Base-by-base conservation (phyloP, 2,888 invertebrate species). In the Sipha maydis region DNA sequence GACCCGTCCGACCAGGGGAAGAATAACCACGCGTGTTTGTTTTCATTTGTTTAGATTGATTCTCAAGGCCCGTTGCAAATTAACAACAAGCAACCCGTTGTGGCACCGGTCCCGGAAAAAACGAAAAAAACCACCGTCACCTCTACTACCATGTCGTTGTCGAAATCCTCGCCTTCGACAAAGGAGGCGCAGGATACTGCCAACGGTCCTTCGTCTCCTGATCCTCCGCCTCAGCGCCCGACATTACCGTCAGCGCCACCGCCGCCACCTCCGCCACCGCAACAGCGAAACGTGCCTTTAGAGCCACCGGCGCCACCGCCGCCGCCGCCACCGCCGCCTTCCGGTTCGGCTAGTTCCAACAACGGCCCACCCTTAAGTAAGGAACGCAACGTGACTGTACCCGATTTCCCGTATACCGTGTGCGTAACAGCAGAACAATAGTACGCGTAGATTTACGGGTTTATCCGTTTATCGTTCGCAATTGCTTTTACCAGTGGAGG, bases 201-300 rank as follows among this genome's bases (percentile, higher is more conserved):
- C 54, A 54, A 31, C 19, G 84, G 61, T n/a, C 28, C 73, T 67
- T 17, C 80, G 9, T 34, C 88, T 34, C 34, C 82, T 7, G 77
- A 79, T 34, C 84, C 85, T 19, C 56, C 38, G 31, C 89, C 90
- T 89, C 90, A 61, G 77, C 89, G 17, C 89, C 83, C 89, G 48
- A 14, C 17, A 31, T 28, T 28, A 78, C 80, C 86, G 89, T 17
- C 90, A 85, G 9, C 90, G 85, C 48, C 89, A 89, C 75, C 89
- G 21, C 61, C 75, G 38, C 89, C 83, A 7, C 69, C 41, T 67
- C 88, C 21, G 61, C 83, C 28, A 34, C 69, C 82, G n/a, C 41
- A 41, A 9, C 41, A 41, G 41, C 3, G 41, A 9, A 41, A 41
- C 41, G 8, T 41, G 75, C 86, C 28, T 34, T n/a, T 76, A 2